Base-by-base conservation (phyloP, 2,888 invertebrate species). In the Macroteleia sp. region DNA sequence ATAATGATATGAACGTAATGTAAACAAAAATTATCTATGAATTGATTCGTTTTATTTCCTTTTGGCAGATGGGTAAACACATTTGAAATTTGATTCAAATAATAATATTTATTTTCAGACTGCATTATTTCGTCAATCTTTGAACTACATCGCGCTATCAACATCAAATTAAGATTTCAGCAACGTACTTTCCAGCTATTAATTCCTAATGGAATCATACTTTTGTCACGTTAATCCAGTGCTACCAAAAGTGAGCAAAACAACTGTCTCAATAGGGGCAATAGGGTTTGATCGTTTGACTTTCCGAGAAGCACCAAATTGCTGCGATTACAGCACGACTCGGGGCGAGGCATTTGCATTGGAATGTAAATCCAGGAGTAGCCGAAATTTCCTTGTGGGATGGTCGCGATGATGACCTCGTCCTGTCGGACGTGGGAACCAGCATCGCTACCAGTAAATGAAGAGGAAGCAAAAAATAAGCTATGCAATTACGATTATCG, bases 291-390 rank as follows among this genome's bases (percentile, higher is more conserved):
- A 83, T 82, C 82, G 86, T 82, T 62, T 19, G 78, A 71, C 88
- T 89, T 90, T 90, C 90, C 86, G 86, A 87, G 90, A 90, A 90
- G 84, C 87, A 86, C 86, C 86, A 89, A 90, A 90, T 90, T 89
- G 86, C 90, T 81, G 86, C 86, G 87, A 90, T 90, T 90, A 90
- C 87, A 83, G 80, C 82, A 83, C 83, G 78, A 85, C 85, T 86
- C 79, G 83, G 84, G 86, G 90, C 83, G 81, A 83, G 86, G 82
- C 85, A 90, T 90, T 90, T 89, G 89, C 90, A 90, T 90, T 85
- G 90, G 90, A 90, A 90, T 90, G 89, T 86, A 86, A 82, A 61
- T 76, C 75, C 78, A 81, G 80, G 82, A 82, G 83, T 85, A 85
- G 85, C 88, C 90, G 83, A 88, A 90, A 89, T 86, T 86, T 83